phyloP scores from a whole-genome alignment of 2,113 vertebrate species.

The Malaclemys terrapin region DNA sequence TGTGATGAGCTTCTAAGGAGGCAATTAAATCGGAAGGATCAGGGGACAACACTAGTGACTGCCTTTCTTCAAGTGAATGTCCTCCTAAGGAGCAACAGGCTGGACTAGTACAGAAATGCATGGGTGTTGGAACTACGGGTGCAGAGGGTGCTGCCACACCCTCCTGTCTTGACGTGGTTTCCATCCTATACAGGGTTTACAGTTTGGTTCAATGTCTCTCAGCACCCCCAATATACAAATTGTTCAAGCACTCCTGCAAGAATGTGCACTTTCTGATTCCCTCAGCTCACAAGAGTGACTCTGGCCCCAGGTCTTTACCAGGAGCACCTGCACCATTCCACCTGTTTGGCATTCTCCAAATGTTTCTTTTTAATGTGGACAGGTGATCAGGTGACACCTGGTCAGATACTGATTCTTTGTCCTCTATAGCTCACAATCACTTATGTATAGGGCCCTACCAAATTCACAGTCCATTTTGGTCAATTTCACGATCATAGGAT shows the following conservation, averaged over 20 bases:
- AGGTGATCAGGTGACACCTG: neutral
- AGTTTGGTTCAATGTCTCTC: too few relatives aligned
- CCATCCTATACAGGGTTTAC: too few relatives aligned
- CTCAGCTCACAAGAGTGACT: neutral
- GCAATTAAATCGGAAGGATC: neutral
- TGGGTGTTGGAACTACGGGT: too few relatives aligned
- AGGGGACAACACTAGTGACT: neutral
- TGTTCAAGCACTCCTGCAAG: neutral
- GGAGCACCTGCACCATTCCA: neutral
- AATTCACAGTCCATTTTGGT: too few relatives aligned
- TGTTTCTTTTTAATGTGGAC: neutral
- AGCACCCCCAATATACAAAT: too few relatives aligned
- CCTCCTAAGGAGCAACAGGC: neutral
- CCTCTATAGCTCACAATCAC: neutral
- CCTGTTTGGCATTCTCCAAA: rapidly evolving
- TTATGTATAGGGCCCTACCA: neutral
- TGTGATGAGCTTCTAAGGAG: neutral
- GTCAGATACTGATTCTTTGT: neutral
- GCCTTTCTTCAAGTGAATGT: neutral
- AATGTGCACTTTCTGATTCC: neutral
- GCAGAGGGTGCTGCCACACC: too few relatives aligned
- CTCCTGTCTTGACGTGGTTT: too few relatives aligned
- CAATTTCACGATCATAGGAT: too few relatives aligned
- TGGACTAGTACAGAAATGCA: neutral
- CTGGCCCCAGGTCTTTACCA: neutral